Percentiles rank a stretch among this genome's conserved stretches.
Conservation (phyloP, 2,797 vertebrate genomes). For the Crax fasciolata region DNA sequence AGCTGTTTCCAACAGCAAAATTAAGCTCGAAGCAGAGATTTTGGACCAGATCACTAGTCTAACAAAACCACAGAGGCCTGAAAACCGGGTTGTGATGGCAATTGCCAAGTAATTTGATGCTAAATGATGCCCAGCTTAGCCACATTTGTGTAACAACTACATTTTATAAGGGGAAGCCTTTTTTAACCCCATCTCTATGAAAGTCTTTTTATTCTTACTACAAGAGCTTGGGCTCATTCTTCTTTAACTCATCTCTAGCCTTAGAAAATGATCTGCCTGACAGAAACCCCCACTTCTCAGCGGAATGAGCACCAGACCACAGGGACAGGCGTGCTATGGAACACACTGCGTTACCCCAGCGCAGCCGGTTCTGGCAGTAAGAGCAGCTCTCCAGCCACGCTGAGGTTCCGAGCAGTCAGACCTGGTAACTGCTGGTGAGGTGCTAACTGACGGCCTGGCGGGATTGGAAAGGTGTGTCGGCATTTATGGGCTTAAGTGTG, state of each 20-base stretch:
- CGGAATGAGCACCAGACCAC: neutral
- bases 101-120: neutral
- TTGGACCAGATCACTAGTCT: neutral
- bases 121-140: neutral
- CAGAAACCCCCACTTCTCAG: neutral
- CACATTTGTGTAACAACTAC: neutral
- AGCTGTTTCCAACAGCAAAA: neutral
- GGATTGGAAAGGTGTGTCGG: conserved; percentile 11
- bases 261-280: neutral
- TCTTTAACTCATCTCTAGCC: neutral
- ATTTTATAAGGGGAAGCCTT: neutral
- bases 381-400: neutral
- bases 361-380: neutral
- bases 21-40: neutral
- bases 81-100: neutral
- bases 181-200: neutral
- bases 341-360: conserved; percentile 23
- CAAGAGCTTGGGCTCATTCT: neutral
- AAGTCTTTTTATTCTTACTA: neutral
- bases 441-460: conserved; percentile 19
- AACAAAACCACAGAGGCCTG: neutral
- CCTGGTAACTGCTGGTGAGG: conserved; percentile 20
- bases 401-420: conserved; percentile 42
- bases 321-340: neutral
- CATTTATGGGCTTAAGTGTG: conserved; percentile 13